Base-by-base conservation (phyloP, 2,888 invertebrate species). In the Apodemia zela region DNA sequence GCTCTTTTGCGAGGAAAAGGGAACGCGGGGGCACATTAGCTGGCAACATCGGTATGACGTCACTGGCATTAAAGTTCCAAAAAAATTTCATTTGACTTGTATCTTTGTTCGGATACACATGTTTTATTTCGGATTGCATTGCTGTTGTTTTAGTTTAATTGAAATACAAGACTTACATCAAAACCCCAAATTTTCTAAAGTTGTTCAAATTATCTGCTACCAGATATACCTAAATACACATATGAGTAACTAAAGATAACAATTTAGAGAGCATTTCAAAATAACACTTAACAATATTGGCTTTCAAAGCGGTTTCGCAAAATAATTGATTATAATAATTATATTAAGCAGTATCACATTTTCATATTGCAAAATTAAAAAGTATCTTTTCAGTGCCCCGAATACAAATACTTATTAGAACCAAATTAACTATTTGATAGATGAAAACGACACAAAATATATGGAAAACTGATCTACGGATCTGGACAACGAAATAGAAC, bases 141-240 rank as follows among this genome's bases (percentile, higher is more conserved):
- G 29, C 4, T 3, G 29, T 29, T 29, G 29, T 29, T 29, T 6
- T 29, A 3, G 8, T 8, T 33, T 33, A 33, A 8, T 33, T 33
- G 0, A 33, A 7, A 7, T 33, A 33, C 33, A 33, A 33, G 7
- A 38, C 38, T 2, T 38, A 38, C 0, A 38, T 38, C 38, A 38
- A 38, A 33, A 38, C 38, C 38, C 13, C 13, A 13, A 3, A 38
- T 13, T 38, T 0, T 13, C 13, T 3, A 13, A 38, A 38, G 38
- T 38, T 38, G 38, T 58, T 42, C 35, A 38, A 65, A 62, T 63
- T 51, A 51, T 51, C 18, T 21, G 11, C 51, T 21, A 51, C 11
- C 18, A 51, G 18, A 11, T 51, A 51, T 21, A 11, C 13, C 10
- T 21, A 51, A 51, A 17, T 38, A 38, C 13, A 38, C 13, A 13